Base-by-base conservation (phyloP, 2,888 invertebrate species). In the Tridacna crocea region DNA sequence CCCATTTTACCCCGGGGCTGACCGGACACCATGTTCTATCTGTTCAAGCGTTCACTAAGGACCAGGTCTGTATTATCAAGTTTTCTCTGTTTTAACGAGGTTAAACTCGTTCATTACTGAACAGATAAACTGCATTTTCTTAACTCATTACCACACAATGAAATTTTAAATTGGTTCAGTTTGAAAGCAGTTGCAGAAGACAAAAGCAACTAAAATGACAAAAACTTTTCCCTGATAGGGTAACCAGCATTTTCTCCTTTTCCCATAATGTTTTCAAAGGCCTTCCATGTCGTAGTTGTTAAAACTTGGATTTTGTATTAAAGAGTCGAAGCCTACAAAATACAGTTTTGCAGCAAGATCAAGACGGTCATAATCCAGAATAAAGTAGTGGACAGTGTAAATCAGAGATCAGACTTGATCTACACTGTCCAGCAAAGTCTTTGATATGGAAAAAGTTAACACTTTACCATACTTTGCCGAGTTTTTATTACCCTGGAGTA, bases 41-140 rank as follows among this genome's bases (percentile, higher is more conserved):
- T 0, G 98, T 98, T 0, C 97, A 97, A 90, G 96, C 97, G 94
- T 98, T 99, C 92, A 96, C 94, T 86, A 98, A 98, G 94, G 98
- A 98, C 82, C 94, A 93, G 92, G 94, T 93, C 85, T 78, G 55
- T 60, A 15, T 15, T 48, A 24, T 47, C 15, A 48, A 19, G 48
- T 2, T 36, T 36, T 36, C 19, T 48, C 22, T 68, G 27, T 36
- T 12, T 15, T 36, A 68, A 1, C 2, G 3, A 4, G 51, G 51
- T 51, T 51, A 51, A 51, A 51, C 51, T 51, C 15, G 51, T 13
- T 51, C 51, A 51, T 51, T 13, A 51, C n/a, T n/a, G n/a, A n/a
- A n/a, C n/a, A n/a, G n/a, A n/a, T n/a, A n/a, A n/a, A n/a, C n/a
- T n/a, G n/a, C n/a, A n/a, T n/a, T n/a, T n/a, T n/a, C n/a, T n/a